These are phyloP conservation scores for Crotalus horridus DNA, from an alignment of 2,113 vertebrate genomes.

Conservation along the genomic window DNA sequence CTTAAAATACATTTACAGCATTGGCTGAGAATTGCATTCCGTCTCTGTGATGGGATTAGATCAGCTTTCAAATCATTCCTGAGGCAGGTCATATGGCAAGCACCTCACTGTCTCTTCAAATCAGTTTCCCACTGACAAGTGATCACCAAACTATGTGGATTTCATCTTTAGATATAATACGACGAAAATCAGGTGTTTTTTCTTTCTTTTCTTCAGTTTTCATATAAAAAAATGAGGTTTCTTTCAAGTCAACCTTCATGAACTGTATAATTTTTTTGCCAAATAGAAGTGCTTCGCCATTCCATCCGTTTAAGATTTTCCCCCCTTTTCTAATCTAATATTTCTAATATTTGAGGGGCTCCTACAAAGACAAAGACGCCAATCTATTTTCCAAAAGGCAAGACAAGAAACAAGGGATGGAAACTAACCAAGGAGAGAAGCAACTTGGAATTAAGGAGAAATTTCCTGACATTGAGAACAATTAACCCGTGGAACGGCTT, in stretches of 20 bases:
- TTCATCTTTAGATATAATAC: not conserved
- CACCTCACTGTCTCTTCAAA: not conserved
- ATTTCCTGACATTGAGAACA: not conserved
- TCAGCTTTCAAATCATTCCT: slow-evolving; percentile 17
- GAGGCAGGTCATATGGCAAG: not conserved
- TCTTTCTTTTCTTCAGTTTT: slow-evolving; percentile 20
- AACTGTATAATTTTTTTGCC: not conserved
- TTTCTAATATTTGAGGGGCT: not conserved
- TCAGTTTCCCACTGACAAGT: not conserved
- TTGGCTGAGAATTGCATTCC: slow-evolving; percentile 12
- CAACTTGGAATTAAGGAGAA: not conserved
- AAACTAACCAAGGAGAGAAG: not conserved
- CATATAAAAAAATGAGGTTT: no score
- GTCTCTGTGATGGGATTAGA: slow-evolving; percentile 1
- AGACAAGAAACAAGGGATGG: not conserved
- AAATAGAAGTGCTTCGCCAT: not conserved
- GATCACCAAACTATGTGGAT: not conserved
- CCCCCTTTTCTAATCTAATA: not conserved
- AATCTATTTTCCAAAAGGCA: not conserved
- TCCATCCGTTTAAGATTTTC: not conserved
- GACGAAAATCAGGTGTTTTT: not conserved
- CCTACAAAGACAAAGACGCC: not conserved
- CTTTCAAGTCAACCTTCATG: not conserved
- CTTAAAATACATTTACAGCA: slow-evolving; percentile 21
- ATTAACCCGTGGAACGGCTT: not conserved